Evolutionary conservation across 2,797 vertebrate species (phyloP), one percentile per base, ranked within the genome.

Genomic region (Gastrophryne carolinensis): DNA sequence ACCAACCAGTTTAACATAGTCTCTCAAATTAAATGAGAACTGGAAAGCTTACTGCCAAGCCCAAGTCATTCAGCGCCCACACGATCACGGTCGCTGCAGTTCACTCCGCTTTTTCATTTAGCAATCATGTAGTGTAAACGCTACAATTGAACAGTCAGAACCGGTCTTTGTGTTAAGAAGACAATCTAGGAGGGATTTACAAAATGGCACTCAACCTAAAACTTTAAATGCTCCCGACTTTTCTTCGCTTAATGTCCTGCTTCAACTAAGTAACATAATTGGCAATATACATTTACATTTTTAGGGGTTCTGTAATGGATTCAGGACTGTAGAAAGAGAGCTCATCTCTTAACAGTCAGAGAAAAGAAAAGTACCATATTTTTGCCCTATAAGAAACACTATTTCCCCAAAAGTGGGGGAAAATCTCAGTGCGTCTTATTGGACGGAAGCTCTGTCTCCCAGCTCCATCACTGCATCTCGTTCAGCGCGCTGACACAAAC

Each of bases 221-320:
- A 71, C 35, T 70, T 71, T 49, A 76, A 76, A 49, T 71, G 74
- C 57, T 71, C 47, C 1, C 50, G 24, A 47, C 32, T 13, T 71
- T 70, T 17, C 26, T 34, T 24, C 35, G 7, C 49, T 47, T 77
- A 70, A 70, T 64, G 17, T 64, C 56, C 50, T 57, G 4, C 47
- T 71, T 67, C 57, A n/a, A 70, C 74, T 41, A 63, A 77, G 74
- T 64, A 63, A 56, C 35, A 35, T 71, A 77, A 77, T 76, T 76
- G 56, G 65, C 73, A 76, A 62, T 76, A 69, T 62, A 62, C 44
- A 54, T 54, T 23, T 68, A 50, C 63, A 32, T 66, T 75, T 75
- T 72, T 66, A 68, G 24, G 19, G 53, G 47, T 50, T 35, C 21
- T 39, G 49, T 72, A 50, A 35, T 50, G 44, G 66, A 49, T 39